Conservation (phyloP, 2,797 vertebrate species). For the Cercopithecus mitis region DNA sequence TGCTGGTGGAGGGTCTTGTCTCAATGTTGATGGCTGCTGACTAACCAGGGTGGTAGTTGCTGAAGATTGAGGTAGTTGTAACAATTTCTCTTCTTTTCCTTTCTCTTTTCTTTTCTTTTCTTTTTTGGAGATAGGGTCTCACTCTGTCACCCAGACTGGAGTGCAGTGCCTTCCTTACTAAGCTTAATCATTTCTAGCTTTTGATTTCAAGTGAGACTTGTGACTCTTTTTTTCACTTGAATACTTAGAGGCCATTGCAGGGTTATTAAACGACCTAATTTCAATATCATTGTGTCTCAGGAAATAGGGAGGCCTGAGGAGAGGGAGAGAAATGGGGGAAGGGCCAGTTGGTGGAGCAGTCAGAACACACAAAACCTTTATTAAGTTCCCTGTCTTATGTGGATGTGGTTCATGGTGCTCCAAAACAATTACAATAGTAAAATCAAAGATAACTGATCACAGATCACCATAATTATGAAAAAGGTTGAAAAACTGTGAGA, state of each 20-base stretch:
- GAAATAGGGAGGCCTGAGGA: background rate
- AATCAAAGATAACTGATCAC: background rate
- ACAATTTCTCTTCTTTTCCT: background rate
- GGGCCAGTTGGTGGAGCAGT: background rate
- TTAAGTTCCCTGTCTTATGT: background rate
- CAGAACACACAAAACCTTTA: background rate
- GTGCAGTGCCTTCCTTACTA: background rate
- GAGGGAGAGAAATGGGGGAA: background rate
- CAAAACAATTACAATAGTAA: background rate
- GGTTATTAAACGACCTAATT: background rate
- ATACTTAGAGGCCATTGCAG: background rate
- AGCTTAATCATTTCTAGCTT: background rate
- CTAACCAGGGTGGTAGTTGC: background rate
- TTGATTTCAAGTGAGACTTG: background rate
- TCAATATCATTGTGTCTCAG: background rate
- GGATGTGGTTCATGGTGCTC: background rate
- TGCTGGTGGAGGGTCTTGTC: background rate
- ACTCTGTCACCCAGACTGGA: too few relatives aligned
- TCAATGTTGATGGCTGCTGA: background rate
- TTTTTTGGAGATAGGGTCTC: background rate
- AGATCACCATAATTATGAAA: background rate
- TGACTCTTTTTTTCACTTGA: background rate
- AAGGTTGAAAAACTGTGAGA: background rate
- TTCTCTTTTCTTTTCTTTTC: background rate
- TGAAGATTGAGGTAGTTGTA: background rate